Evolutionary conservation across 2,113 vertebrate species (phyloP).

Genomic region (Ursus arctos): DNA sequence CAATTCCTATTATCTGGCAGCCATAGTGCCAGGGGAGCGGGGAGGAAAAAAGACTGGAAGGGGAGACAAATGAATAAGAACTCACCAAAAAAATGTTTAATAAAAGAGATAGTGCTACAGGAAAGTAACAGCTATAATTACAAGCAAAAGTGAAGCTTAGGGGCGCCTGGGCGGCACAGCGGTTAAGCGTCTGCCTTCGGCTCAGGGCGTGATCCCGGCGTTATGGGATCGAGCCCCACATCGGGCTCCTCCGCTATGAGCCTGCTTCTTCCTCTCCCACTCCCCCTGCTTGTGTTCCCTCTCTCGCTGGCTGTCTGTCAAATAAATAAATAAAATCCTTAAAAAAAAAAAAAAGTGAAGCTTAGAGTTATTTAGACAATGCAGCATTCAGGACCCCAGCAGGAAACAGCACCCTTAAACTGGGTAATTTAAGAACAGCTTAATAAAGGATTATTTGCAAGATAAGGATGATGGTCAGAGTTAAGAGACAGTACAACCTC

Average conservation of each 20-base stretch:
- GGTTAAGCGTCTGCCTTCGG: no score
- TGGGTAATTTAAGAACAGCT: neutral
- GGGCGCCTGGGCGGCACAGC: no score
- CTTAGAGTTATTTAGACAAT: neutral
- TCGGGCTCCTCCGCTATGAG: no score
- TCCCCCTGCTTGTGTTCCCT: no score
- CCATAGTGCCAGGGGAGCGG: neutral
- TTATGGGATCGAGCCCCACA: no score
- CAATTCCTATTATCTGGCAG: neutral
- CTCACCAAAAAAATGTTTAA: neutral
- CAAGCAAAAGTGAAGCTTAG: neutral
- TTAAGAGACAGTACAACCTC: neutral
- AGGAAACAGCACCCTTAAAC: neutral
- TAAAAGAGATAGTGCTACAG: neutral
- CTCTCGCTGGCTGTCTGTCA: no score
- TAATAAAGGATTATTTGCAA: neutral
- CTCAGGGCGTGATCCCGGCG: no score
- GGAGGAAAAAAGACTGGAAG: neutral
- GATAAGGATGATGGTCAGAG: neutral
- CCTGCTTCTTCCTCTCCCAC: no score
- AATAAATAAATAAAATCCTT: no score
- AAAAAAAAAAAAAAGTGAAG: neutral
- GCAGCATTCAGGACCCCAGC: neutral
- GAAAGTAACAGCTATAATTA: slow-evolving; percentile 26
- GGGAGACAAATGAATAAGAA: neutral